Base-by-base conservation (phyloP, 30 jellyfish, hydroid and myxozoan species). In the Aurelia aurita region DNA sequence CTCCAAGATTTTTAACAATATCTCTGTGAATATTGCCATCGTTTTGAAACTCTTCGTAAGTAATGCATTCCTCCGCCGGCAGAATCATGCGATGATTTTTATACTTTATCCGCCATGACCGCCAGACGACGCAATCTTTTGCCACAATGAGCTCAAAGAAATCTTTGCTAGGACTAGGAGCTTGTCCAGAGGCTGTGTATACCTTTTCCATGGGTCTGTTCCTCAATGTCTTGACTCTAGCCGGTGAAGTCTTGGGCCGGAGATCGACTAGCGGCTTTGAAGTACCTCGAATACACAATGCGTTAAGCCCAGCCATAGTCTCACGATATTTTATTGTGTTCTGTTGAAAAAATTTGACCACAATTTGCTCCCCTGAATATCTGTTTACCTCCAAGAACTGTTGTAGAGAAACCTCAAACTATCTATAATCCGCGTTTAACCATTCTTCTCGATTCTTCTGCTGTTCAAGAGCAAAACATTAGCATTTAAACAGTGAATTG, bases 141-240 rank as follows among this genome's bases (percentile, higher is more conserved):
- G 77, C 88, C 20, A 90, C 82, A 0, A 90, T 67, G 46, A 90
- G 72, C 74, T 90, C 97, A 68, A 84, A 84, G 66, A 80, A 90
- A 62, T 90, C 97, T 77, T 84, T 90, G 77, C 95, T 70, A 10
- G 97, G 97, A 32, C 96, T 74, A 0, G 95, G 97, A 34, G 97
- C 97, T 58, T 73, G 91, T 43, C 97, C 97, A 5, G 97, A 59
- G 6, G 88, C 95, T 5, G 91, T 49, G 64, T 67, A 90, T 16
- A 90, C 67, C 81, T 89, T 89, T 73, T 69, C 87, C 59, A 83
- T 22, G 27, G 83, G 69, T 27, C 15, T 60, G 74, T 70, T 70
- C 28, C 72, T 83, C 58, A 46, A 69, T 51, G 34, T 44, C 53
- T 45, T 59, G 32, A 43, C 32, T 49, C 72, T 83, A 28, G 86